Conservation (phyloP, 2,797 vertebrate species). For the Arvicola amphibius region DNA sequence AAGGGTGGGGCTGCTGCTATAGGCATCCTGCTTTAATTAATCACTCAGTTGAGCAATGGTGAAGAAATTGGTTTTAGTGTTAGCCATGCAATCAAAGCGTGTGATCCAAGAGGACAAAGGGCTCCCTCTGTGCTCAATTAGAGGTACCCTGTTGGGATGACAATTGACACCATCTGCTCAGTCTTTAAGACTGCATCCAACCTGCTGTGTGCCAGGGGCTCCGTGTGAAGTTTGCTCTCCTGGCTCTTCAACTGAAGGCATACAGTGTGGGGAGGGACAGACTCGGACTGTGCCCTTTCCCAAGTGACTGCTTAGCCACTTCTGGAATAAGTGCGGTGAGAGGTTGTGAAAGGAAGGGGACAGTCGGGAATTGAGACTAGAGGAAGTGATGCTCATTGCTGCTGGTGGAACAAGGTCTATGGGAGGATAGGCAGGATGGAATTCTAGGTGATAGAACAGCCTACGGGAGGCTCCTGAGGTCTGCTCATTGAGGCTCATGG, state of each 20-base stretch:
- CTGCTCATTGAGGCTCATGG: neutral
- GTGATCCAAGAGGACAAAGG: neutral
- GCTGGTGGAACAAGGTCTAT: neutral
- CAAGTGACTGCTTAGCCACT: neutral
- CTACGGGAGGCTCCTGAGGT: neutral
- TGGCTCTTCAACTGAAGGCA: accelerated
- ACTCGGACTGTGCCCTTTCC: neutral
- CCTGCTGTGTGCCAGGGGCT: neutral
- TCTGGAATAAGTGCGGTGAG: neutral
- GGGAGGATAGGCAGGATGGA: no score
- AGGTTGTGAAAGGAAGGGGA: neutral
- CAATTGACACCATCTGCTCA: neutral
- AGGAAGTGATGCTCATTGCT: neutral
- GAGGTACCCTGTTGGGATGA: neutral
- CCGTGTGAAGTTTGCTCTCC: no score
- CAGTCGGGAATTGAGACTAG: accelerated
- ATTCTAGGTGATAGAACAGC: neutral
- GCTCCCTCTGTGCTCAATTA: accelerated
- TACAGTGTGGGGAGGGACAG: neutral
- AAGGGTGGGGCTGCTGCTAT: neutral
- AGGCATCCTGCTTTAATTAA: neutral
- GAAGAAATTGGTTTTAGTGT: neutral
- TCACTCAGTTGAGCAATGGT: neutral
- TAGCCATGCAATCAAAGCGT: neutral
- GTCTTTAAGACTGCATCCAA: neutral